Conservation (phyloP, 1,140 invertebrate species). For the Formica selysi region DNA sequence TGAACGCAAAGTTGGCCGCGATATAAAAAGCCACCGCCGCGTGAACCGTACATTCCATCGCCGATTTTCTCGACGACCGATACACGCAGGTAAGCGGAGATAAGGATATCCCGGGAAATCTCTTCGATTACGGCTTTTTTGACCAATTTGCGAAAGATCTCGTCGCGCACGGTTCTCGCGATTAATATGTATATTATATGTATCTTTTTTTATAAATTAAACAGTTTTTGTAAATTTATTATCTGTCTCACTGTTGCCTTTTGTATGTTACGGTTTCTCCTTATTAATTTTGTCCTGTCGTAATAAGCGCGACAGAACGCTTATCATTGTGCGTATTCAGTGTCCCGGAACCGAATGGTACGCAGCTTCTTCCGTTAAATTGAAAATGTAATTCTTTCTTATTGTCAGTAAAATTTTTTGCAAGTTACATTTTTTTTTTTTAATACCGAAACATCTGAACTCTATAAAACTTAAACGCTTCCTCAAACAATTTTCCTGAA, state of each 20-base stretch:
- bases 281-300: too few species aligned
- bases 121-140: not conserved
- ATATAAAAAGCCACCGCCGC: slow-evolving; percentile 70
- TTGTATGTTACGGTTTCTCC: too few species aligned
- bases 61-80: slow-evolving; percentile 38
- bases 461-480: not conserved
- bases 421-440: not conserved
- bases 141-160: not conserved
- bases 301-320: too few species aligned
- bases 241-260: too few species aligned
- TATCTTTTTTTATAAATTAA: too few species aligned
- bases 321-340: too few species aligned
- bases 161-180: not conserved
- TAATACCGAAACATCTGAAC: not conserved
- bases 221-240: too few species aligned
- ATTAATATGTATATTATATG: too few species aligned
- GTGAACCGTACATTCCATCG: slow-evolving; percentile 43
- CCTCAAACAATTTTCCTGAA: not conserved
- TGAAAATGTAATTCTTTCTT: not conserved
- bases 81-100: slow-evolving; percentile 47
- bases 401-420: not conserved
- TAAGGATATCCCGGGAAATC: not conserved
- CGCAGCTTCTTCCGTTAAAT: not conserved
- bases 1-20: slow-evolving; percentile 24
- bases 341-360: too few species aligned